Evolutionary conservation across 2,888 invertebrate genomes (phyloP).

Genomic region (Himalopsyche kuldschensis): DNA sequence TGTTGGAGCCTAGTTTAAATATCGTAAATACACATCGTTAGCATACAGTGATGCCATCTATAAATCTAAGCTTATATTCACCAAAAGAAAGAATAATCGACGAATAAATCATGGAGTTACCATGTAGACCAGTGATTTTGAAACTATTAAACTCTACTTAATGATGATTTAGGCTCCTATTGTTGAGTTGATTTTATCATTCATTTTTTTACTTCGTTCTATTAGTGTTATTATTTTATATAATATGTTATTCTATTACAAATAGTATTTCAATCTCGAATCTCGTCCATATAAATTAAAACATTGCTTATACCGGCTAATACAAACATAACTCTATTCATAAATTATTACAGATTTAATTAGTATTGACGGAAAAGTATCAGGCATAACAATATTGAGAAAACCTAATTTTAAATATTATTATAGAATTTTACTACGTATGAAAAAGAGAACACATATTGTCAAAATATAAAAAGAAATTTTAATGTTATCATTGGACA

Average conservation of each 20-base stretch:
- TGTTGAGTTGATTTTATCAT: not conserved
- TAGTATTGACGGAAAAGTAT: no score
- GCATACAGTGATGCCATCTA: constrained; percentile 27
- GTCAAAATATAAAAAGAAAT: no score
- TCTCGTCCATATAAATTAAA: no score
- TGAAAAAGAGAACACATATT: no score
- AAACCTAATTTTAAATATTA: no score
- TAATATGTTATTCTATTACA: not conserved
- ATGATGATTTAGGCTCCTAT: not conserved
- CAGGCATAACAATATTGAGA: no score
- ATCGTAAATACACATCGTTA: constrained; percentile 38
- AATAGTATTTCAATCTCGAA: no score
- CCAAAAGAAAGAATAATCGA: constrained; percentile 31
- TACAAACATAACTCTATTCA: no score
- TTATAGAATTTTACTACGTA: no score
- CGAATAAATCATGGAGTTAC: constrained; percentile 28
- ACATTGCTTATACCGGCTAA: no score
- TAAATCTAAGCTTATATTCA: constrained; percentile 30
- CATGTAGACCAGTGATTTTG: not conserved
- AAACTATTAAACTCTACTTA: not conserved
- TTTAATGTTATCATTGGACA: no score
- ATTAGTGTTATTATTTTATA: not conserved
- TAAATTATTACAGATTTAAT: no score
- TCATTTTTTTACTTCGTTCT: not conserved
- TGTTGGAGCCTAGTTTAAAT: constrained; percentile 24